Base-by-base conservation (phyloP, 2,797 vertebrate genomes). In the Danionella dracula region DNA sequence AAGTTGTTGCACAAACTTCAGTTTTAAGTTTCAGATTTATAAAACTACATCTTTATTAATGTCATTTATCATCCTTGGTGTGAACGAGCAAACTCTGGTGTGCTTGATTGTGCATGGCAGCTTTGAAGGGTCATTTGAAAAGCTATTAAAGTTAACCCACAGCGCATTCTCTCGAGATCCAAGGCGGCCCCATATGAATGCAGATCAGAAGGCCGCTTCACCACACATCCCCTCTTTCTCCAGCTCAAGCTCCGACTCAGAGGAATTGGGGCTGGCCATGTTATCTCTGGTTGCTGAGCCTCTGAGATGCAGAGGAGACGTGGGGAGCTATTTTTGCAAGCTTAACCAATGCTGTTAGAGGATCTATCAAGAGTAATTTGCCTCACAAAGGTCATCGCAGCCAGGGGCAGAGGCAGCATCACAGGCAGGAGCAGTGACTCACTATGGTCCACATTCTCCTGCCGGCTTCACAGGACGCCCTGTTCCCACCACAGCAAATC, bases 351-450 rank as follows among this genome's bases (percentile, higher is more conserved):
- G 63, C 42, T 51, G 69, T 66, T 65, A 53, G 58, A 68, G 64
- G 78, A 83, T 79, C 79, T 74, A 81, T 86, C 82, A 85, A 77
- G 75, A 86, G 70, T 76, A 68, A 82, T 85, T 83, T 86, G 81
- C 68, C 66, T 87, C 81, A 82, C 78, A 84, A 83, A 84, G 83
- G 84, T 83, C 82, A 84, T 68, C 19, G 42, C 72, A 72, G 81
- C 79, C 79, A 19, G 62, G 80, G 84, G 78, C 68, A 79, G 73
- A 74, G 78, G 63, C 78, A 61, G 40, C 21, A 41, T 40, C 72
- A 51, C 42, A 53, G 62, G 38, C 58, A 27, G 53, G 35, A 54
- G 59, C 61, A 62, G 54, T 67, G 72, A 74, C 57, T 78, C 65
- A 72, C 71, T 68, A 51, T 67, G 73, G 68, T 75, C 66, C 56